A percentile compares a stretch with the other conserved stretches of the same genome.
Evolutionary conservation across 1,140 invertebrate genomes (phyloP).

Genomic region (Phocides pigmalion): DNA sequence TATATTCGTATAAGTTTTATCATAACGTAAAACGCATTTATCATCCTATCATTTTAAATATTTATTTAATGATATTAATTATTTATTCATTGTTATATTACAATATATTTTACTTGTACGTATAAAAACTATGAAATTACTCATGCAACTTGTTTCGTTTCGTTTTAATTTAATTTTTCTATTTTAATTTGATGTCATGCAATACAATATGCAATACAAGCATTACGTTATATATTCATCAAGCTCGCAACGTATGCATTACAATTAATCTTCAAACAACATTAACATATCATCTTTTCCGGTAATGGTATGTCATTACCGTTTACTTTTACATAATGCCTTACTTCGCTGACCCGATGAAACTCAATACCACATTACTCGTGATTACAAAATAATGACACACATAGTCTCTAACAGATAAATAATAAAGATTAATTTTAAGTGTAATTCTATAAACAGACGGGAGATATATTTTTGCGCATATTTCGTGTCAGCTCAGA

Average conservation of each 20-base stretch:
- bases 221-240: not conserved
- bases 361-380: conserved; percentile 16
- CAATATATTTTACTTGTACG: too few relatives aligned
- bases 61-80: too few relatives aligned
- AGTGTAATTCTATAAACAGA: conserved; percentile 4
- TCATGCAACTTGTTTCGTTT: too few relatives aligned
- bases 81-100: too few relatives aligned
- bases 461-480: conserved; percentile 13
- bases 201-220: too few relatives aligned
- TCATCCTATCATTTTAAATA: not conserved
- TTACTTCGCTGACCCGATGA: conserved; percentile 41
- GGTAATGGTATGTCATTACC: conserved; percentile 49
- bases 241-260: conserved; percentile 6
- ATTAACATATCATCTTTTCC: conserved; percentile 43
- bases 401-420: conserved; percentile 16
- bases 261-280: conserved; percentile 44
- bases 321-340: conserved; percentile 53
- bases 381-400: conserved; percentile 17
- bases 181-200: too few relatives aligned
- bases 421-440: conserved; percentile 23
- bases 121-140: too few relatives aligned
- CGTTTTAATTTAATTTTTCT: too few relatives aligned
- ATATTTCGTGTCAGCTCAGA: conserved; percentile 26
- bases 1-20: conserved; percentile 17
- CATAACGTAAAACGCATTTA: not conserved